A percentile compares a stretch with the other conserved stretches of the same genome.
Conservation (phyloP, 2,113 vertebrate genomes). For the Accipiter virgatus region DNA sequence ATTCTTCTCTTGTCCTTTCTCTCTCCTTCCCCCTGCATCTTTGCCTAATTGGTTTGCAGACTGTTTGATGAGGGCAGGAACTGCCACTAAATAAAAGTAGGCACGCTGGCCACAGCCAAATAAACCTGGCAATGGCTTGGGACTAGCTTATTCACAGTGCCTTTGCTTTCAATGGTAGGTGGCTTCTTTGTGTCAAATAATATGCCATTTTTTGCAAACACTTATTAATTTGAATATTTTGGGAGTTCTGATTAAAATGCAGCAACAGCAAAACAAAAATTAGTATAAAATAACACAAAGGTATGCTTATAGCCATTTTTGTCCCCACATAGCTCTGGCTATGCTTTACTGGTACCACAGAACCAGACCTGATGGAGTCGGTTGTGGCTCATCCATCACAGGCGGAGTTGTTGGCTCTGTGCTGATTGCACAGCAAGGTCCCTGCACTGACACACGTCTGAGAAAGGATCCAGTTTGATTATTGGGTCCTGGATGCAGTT, state of each 20-base stretch:
- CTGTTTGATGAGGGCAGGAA: background rate
- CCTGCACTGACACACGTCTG: fast-evolving
- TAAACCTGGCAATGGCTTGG: background rate
- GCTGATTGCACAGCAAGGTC: background rate
- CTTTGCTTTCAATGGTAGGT: background rate
- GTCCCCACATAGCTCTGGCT: background rate
- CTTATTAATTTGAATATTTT: background rate
- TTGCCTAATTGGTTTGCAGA: background rate
- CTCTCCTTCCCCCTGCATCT: background rate
- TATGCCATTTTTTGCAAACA: background rate
- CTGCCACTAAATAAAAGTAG: background rate
- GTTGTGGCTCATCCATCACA: background rate
- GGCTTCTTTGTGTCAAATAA: background rate
- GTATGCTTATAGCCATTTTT: background rate
- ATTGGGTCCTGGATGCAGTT: background rate
- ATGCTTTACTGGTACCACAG: background rate
- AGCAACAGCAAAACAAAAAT: background rate
- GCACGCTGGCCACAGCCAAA: background rate
- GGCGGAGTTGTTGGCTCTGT: background rate
- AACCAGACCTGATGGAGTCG: background rate
- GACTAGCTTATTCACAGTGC: background rate
- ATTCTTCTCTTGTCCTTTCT: background rate
- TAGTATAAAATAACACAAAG: background rate
- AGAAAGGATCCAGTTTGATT: background rate
- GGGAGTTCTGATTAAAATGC: background rate